phyloP scores from a whole-genome alignment of 2,113 vertebrate species.

The Pantherophis guttatus region DNA sequence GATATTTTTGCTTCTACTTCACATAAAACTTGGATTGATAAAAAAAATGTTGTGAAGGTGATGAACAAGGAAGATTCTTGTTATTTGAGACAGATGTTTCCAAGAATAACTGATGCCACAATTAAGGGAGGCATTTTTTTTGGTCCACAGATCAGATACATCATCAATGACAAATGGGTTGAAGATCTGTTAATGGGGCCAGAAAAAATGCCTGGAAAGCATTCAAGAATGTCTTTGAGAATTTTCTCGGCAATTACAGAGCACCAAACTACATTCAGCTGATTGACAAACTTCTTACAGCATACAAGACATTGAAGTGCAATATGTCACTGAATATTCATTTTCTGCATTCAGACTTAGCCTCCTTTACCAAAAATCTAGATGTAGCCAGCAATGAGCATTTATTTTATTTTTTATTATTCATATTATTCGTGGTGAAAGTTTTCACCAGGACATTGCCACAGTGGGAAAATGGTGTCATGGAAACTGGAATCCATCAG shows the following conservation, averaged over 20 bases:
- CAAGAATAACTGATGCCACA: neutral
- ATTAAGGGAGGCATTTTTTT: neutral
- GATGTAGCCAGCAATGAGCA: too few species aligned
- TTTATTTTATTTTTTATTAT: too few species aligned
- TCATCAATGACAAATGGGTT: neutral
- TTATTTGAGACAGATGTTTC: neutral
- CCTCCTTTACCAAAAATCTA: too few species aligned
- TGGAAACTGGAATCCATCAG: too few species aligned
- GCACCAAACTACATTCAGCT: neutral
- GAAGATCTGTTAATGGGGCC: neutral
- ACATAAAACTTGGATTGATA: neutral
- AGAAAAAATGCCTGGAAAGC: neutral
- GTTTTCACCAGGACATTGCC: too few species aligned
- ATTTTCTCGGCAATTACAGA: neutral
- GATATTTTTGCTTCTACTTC: neutral
- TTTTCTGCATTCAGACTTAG: too few species aligned
- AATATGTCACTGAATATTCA: too few species aligned
- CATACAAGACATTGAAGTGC: neutral
- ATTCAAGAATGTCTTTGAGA: neutral
- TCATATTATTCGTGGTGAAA: too few species aligned
- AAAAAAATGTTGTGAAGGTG: neutral
- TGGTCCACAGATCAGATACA: neutral
- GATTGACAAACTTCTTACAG: neutral
- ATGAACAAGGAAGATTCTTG: neutral
- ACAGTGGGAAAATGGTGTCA: too few species aligned